Conservation (phyloP, 64 coral and sea anemone genomes). For the Actinia equina region DNA sequence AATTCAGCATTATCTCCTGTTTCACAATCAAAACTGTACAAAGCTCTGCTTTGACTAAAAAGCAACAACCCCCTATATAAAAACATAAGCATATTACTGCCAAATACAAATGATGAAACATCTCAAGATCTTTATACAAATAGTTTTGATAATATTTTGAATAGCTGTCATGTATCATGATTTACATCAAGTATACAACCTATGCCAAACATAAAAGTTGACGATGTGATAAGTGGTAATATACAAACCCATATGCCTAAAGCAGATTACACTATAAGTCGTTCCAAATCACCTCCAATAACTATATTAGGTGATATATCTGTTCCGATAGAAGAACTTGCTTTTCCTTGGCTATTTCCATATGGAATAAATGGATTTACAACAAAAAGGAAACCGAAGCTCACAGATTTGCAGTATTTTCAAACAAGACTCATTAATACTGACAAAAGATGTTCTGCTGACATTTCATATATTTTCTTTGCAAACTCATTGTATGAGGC, state of each 20-base stretch:
- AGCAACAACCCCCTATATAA: background rate
- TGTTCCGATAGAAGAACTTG: constrained; percentile 26
- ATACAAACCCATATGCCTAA: background rate
- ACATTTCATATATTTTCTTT: constrained; percentile 40
- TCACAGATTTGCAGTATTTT: constrained; percentile 28
- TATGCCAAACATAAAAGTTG: background rate
- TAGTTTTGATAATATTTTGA: too few relatives aligned
- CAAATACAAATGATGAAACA: too few relatives aligned
- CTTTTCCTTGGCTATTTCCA: constrained; percentile 41
- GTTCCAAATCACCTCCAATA: background rate
- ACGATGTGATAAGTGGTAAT: background rate
- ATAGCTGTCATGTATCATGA: background rate
- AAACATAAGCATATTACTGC: too few relatives aligned
- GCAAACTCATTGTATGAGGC: constrained; percentile 25
- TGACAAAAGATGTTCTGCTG: constrained; percentile 19
- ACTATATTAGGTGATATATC: background rate
- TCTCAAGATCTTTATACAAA: too few relatives aligned
- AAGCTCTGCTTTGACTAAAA: background rate
- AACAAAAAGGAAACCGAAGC: constrained; percentile 7
- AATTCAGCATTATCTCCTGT: background rate
- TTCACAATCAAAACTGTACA: background rate
- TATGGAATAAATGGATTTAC: constrained; percentile 31
- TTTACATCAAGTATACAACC: background rate
- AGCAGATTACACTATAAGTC: background rate
- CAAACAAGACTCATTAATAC: constrained; percentile 14